Base-by-base conservation (phyloP, 2,888 invertebrate species). In the Drosophila hamatofila region DNA sequence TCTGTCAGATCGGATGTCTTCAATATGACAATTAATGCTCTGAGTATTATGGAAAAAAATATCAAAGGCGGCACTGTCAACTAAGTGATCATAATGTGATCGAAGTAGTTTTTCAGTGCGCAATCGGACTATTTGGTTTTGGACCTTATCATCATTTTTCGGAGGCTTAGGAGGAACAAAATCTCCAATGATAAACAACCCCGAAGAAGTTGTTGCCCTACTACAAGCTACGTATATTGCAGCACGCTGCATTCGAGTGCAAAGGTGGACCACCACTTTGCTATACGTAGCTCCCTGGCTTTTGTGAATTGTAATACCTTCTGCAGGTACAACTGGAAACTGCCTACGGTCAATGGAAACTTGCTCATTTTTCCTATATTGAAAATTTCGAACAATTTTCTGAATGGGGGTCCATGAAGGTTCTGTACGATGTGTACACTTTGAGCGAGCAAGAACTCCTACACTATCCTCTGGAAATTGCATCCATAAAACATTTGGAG, bases 341-440 rank as follows among this genome's bases (percentile, higher is more conserved):
- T 46, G 23, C 25, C 9, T 46, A 25, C 23, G 16, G 46, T 41
- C 41, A 41, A 41, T 18, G 18, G 41, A 41, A 18, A 41, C 41
- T 41, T 41, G 42, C 21, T 42, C 18, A 41, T 41, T 41, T 41
- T 41, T 41, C 18, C 11, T 18, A 41, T 41, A 9, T 18, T 41
- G 41, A 2, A 41, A 41, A 18, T 41, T 41, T 18, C 18, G 6
- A 39, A 18, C n/a, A 18, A 18, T 39, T 39, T 39, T 39, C n/a
- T 18, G 39, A n/a, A 39, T 7, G 9, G 39, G n/a, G 39, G n/a
- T 18, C n/a, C 9, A 39, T n/a, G 8, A n/a, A 39, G 39, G 5
- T 39, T 39, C 39, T 39, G 39, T n/a, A 39, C 39, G n/a, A 39
- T 39, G 39, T n/a, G 39, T 39, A 39, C 39, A 39, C 39, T 39